Evolutionary conservation across 2,888 invertebrate genomes (phyloP), one percentile per base, ranked within the genome.

Genomic region (Cosmopolites sordidus): DNA sequence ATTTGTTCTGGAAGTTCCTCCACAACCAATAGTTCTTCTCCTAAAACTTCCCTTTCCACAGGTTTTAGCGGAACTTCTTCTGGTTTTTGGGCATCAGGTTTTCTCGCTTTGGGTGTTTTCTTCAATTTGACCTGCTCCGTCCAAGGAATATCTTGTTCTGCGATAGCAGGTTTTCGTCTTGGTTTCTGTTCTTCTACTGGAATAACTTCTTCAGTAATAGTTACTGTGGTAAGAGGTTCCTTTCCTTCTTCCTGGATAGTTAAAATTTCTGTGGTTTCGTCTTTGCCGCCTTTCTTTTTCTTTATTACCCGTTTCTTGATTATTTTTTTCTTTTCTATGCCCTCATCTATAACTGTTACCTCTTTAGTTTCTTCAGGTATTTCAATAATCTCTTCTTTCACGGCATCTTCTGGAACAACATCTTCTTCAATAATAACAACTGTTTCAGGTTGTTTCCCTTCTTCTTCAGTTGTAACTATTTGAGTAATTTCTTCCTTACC

Each of bases 41-140:
- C 46, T 49, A 53, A 14, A n/a, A 4, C 29, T 2, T 39, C 18
- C 27, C 12, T 3, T 33, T 50, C 53, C 12, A 56, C 16, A 15
- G 63, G 62, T 58, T 64, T 63, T 17, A 65, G 50, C 44, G 55
- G 48, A 41, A 65, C 62, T 11, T 54, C 22, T 45, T 51, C 44
- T 14, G 50, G 46, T 74, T 56, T 43, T 39, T 44, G 18, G 4
- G 48, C 48, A 16, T 48, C 40, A 12, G 11, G n/a, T 16, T 57
- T 39, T 54, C 64, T 75, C 27, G 71, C 64, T 61, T 62, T 58
- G 8, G 69, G 65, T 17, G 68, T 70, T 71, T 30, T 72, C 62
- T 0, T 78, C 77, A 38, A 59, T 46, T 51, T 62, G 69, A 29
- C 69, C 70, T 66, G 76, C 70, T 86, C 79, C 5, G 80, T 86